Base-by-base conservation (phyloP, 2,797 vertebrate genomes). In the Threskiornis aethiopicus region DNA sequence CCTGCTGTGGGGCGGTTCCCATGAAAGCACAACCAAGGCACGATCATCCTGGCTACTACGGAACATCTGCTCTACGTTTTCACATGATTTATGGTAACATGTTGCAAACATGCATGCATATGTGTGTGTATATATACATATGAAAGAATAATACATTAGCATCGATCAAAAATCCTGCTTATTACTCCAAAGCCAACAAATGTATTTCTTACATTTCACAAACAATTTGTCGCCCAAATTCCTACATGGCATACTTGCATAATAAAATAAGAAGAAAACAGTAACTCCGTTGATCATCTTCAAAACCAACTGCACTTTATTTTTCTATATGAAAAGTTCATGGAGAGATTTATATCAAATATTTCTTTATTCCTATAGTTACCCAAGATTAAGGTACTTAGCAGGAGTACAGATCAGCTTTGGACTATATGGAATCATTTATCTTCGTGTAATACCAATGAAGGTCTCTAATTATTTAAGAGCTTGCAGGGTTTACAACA, bases 61-160 rank as follows among this genome's bases (percentile, higher is more conserved):
- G 65, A 82, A 94, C 96, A 96, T 97, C 97, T 98, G 97, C 84
- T 97, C 90, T 54, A 6, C 2, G 57, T 94, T 96, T 97, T 35
- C 95, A 85, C 37, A 5, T 72, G 92, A 96, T 96, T 97, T 95
- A 96, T 88, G 59, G 80, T 72, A 72, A 47, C 54, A 3, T 12
- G 21, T 47, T 82, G 90, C 90, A 91, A 93, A 75, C 19, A 57
- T 67, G 55, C 44, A 78, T 84, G 82, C 41, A 35, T 66, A 26
- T 10, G 9, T 5, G 2, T 24, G 5, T 25, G 1, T 66, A 4
- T 26, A 3, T 26, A 12, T 61, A 66, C 51, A 33, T 47, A 31
- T 67, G 66, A 80, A 88, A 29, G 37, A 75, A 75, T 71, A 83
- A 80, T 22, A 24, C n/a, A 39, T 89, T 31, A 90, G 22, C 73